Evolutionary conservation across 2,113 vertebrate species (phyloP).

Genomic region (Tympanuchus pallidicinctus): DNA sequence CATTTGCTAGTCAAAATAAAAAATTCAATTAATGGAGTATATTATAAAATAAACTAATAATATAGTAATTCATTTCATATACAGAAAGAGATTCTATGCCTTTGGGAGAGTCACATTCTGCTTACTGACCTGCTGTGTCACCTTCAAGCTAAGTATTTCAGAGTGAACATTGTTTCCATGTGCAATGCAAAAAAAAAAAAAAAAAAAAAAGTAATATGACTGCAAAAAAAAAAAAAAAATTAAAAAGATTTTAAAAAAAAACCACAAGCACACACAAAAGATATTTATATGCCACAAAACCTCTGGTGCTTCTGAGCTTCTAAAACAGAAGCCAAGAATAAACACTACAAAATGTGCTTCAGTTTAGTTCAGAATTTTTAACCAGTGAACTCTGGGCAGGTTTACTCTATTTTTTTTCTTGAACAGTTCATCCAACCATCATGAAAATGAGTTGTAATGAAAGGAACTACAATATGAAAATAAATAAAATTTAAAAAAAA

Average conservation of each 20-base stretch:
- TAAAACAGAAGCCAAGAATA: constrained; percentile 18
- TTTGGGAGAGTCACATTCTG: neutral
- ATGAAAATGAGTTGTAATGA: constrained; percentile 45
- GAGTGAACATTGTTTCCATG: neutral
- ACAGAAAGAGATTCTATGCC: neutral
- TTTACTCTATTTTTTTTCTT: neutral
- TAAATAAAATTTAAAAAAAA: neutral
- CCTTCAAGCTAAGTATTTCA: neutral
- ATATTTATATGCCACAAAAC: neutral
- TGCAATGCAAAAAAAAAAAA: neutral
- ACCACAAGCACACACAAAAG: neutral
- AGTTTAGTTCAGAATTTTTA: constrained; percentile 22
- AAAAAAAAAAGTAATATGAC: too few relatives aligned
- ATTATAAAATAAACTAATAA: neutral
- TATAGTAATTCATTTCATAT: neutral
- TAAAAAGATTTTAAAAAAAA: too few relatives aligned
- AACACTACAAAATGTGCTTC: neutral
- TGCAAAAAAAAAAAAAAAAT: too few relatives aligned
- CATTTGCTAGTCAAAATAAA: neutral
- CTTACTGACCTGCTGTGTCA: neutral
- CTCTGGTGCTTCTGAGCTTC: neutral
- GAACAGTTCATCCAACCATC: neutral
- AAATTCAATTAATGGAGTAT: neutral
- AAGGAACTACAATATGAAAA: neutral
- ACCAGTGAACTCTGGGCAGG: neutral